phyloP scores from a whole-genome alignment of 1,140 invertebrate species.

The Cryptotermes secundus region DNA sequence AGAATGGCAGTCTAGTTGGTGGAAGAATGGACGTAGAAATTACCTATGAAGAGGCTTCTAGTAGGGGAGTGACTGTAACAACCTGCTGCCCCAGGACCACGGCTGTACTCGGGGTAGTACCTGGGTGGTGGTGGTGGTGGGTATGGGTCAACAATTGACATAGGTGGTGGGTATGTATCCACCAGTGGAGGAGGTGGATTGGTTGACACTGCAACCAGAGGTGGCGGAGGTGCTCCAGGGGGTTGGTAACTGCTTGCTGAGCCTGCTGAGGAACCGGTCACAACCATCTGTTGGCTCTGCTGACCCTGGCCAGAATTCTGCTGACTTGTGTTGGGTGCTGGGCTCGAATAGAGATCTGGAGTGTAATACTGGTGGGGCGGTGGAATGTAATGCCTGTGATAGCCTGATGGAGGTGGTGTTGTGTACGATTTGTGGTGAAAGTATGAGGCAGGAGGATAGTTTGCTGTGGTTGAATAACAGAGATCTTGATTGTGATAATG shows the following conservation, averaged over 20 bases:
- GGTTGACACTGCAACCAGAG: conserved; percentile 45
- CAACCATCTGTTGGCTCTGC: conserved; percentile 25
- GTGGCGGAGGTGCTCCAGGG: conserved; percentile 46
- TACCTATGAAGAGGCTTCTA: conserved; percentile 53
- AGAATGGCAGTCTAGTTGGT: no score
- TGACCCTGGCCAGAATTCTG: conserved; percentile 19
- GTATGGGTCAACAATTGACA: conserved; percentile 37
- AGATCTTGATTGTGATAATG: conserved; percentile 54
- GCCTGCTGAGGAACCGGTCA: background rate
- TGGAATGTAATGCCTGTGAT: conserved; percentile 31
- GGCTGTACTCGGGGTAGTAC: conserved; percentile 48
- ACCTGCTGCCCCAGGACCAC: conserved; percentile 56
- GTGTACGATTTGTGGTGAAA: conserved; percentile 35
- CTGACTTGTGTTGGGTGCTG: conserved; percentile 21
- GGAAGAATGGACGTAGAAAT: background rate
- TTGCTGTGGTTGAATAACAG: conserved; percentile 55
- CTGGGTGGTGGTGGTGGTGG: conserved; percentile 47
- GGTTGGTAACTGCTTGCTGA: conserved; percentile 37
- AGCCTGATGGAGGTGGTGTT: conserved; percentile 34
- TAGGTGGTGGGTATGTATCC: conserved; percentile 47
- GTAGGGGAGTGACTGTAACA: conserved; percentile 68
- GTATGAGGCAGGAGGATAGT: conserved; percentile 40
- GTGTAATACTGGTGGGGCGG: conserved; percentile 34
- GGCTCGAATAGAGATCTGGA: conserved; percentile 26
- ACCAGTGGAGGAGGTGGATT: conserved; percentile 46